Base-by-base conservation (phyloP, 2,888 invertebrate species). In the Eueremaeus valkanovi region DNA sequence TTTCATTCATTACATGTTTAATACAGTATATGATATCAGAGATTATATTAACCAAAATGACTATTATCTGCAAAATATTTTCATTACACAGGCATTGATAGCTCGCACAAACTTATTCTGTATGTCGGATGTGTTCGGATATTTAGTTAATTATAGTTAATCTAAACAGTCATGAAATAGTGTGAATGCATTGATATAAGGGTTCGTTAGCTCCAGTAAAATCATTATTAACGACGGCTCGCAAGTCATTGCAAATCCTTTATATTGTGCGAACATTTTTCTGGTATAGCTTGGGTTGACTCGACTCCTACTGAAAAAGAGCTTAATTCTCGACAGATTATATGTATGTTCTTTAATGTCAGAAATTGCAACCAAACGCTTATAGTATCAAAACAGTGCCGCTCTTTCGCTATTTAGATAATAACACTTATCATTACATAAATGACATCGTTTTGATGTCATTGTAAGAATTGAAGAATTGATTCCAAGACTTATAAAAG, bases 351-450 rank as follows among this genome's bases (percentile, higher is more conserved):
- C 31, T 61, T 31, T 61, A 21, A 61, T 61, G 61, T 31, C 31
- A 61, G n/a, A 16, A 61, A 31, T 11, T 61, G 33, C 21, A 36
- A 68, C 29, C 18, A 68, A 68, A 68, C 42, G 68, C 42, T 68
- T 68, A 68, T 68, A 40, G 21, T 21, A 68, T 68, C 68, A 36
- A 61, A 68, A 40, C 40, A 18, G 33, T 63, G 63, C 36, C 36
- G 63, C n/a, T n/a, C 27, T 55, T 18, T 9, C n/a, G 63, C n/a
- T 63, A 63, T 63, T 55, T n/a, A 33, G 63, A 63, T 63, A 63
- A 63, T 18, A 36, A 63, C 58, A 58, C 63, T 63, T 63, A 63
- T 63, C 63, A 63, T 63, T 63, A 63, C 63, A 63, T 63, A 63
- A 63, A 63, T 63, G 63, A 36, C 63, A 63, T 21, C n/a, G n/a